Conservation (phyloP, 2,113 vertebrate genomes). For the Corynorhinus townsendii region DNA sequence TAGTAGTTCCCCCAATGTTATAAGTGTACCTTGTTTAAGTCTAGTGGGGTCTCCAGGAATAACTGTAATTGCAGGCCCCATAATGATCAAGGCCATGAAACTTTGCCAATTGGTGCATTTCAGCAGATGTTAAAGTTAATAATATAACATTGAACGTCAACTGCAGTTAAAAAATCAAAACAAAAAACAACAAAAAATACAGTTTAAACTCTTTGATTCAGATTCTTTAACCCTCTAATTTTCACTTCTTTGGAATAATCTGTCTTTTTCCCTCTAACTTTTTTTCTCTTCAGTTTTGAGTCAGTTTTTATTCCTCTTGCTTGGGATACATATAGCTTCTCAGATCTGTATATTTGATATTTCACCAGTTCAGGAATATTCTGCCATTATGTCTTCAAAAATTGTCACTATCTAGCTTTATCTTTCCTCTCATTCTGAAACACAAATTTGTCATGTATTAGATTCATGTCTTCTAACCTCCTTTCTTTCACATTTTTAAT, state of each 20-base stretch:
- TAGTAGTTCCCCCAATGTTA: background rate
- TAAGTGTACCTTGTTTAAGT: background rate
- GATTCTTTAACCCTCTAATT: background rate
- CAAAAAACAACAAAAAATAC: background rate
- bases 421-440: background rate
- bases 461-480: background rate
- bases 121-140: background rate
- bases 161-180: background rate
- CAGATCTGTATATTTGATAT: background rate
- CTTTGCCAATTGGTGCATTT: background rate
- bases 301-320: background rate
- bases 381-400: background rate
- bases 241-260: background rate
- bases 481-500: background rate
- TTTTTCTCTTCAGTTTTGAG: background rate
- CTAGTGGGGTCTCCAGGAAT: background rate
- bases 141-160: background rate
- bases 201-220: background rate
- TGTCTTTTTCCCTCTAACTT: background rate
- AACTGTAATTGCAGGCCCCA: background rate
- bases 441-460: background rate
- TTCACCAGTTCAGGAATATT: background rate
- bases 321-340: background rate
- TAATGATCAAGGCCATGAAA: background rate
- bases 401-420: background rate